Evolutionary conservation across 2,113 vertebrate species (phyloP).

Genomic region (Lepidothrix coronata): DNA sequence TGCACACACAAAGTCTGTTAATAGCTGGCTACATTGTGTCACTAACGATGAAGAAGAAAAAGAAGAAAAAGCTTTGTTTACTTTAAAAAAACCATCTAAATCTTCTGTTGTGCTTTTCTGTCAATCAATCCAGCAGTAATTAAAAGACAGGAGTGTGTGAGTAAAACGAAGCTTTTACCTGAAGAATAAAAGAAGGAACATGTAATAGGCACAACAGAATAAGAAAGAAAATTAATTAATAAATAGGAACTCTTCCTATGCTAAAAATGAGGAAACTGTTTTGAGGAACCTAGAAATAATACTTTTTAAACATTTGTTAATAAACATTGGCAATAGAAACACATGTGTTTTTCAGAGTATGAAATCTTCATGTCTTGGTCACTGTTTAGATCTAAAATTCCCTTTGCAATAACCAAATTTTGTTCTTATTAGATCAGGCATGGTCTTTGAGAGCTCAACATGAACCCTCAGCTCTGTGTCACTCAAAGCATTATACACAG

Average conservation of each 20-base stretch:
- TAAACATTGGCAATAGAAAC: background rate
- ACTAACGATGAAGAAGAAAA: conserved; percentile 10
- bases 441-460: background rate
- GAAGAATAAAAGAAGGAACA: background rate
- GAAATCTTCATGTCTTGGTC: background rate
- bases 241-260: background rate
- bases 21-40: conserved; percentile 32
- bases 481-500: background rate
- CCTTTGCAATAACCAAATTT: background rate
- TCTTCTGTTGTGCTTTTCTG: conserved; percentile 18
- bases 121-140: conserved; percentile 67
- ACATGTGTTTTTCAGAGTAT: background rate
- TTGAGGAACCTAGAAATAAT: background rate
- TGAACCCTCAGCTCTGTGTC: background rate
- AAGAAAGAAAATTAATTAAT: conserved; percentile 53
- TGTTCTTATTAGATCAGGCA: background rate
- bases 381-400: background rate
- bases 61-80: conserved; percentile 10
- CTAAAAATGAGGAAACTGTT: background rate
- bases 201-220: background rate
- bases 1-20: background rate
- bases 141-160: conserved; percentile 24
- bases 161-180: background rate
- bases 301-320: background rate
- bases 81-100: background rate